These are phyloP conservation scores for Caenorhabditis remanei DNA, from an alignment of 1,140 invertebrate genomes.

Conservation along the genomic window DNA sequence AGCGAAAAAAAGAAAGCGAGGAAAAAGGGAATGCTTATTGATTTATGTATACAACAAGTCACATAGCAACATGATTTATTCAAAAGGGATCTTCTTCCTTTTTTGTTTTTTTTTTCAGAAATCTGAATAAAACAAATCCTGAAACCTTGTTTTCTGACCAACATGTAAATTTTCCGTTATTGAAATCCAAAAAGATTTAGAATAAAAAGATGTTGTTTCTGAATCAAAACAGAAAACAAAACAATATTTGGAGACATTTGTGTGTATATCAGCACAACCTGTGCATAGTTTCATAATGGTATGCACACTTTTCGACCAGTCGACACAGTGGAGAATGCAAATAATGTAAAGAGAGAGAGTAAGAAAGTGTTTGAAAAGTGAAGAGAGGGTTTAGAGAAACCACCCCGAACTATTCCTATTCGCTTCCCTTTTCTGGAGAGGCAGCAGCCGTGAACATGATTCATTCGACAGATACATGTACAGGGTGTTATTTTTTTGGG, in stretches of 20 bases:
- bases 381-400: constrained; percentile 19
- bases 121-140: not conserved
- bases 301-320: constrained; percentile 28
- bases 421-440: constrained; percentile 37
- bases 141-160: not conserved
- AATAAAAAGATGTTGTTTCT: not conserved
- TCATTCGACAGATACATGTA: not conserved
- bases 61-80: constrained; percentile 28
- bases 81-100: not conserved
- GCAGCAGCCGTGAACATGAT: constrained; percentile 47
- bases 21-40: constrained; percentile 36
- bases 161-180: not conserved
- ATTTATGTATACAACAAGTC: not conserved
- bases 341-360: constrained; percentile 33
- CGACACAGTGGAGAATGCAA: constrained; percentile 47
- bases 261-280: not conserved
- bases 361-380: constrained; percentile 32
- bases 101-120: not conserved
- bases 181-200: not conserved
- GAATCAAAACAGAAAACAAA: not conserved
- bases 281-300: constrained; percentile 55
- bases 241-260: constrained; percentile 8
- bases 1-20: not conserved
- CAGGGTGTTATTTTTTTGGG: constrained; percentile 46
- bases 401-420: constrained; percentile 16